Base-by-base conservation (phyloP, 1,140 invertebrate species). In the Heliconius himera region DNA sequence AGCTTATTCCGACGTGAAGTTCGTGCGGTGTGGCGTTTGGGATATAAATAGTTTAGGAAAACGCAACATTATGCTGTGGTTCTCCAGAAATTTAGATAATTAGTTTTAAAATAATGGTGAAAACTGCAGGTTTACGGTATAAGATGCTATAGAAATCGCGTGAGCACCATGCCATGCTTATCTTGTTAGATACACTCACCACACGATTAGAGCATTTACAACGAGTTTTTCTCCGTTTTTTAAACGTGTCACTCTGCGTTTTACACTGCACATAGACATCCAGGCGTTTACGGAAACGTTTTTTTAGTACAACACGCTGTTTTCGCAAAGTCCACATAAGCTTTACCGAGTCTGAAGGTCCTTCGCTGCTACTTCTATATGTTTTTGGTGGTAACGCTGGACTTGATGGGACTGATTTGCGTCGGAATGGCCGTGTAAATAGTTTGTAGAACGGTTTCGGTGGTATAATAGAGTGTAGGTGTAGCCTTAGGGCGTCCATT, bases 331-430 rank as follows among this genome's bases (percentile, higher is more conserved):
- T 90, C 83, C 84, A 80, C 36, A 83, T 75, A 16, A 87, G 82
- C 71, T 85, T 94, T 94, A 94, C 93, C 93, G 91, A 88, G 82
- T 94, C 93, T 26, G 87, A 82, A 41, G 94, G 94, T 71, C 94
- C 94, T 76, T 94, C 94, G 86, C 94, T 95, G 92, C 94, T 90
- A 89, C 95, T 93, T 86, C 95, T 82, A 86, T 91, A 89, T 73
- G 91, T 90, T 89, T 95, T 93, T 81, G 94, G 86, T 79, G 95
- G 89, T 82, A 95, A 83, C 76, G 95, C 93, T 1, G 96, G 96
- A 54, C 96, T 96, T 70, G 95, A 96, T 1, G 96, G 96, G 18
- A 95, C 96, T 9, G 96, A 96, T 91, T 96, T 96, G 87, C 96
- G 95, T 78, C 95, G 94, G 88, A 97, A 96, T 20, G 96, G 96